Evolutionary conservation across 2,888 invertebrate species (phyloP), one percentile per base, ranked within the genome.

Genomic region (Spodoptera littoralis): DNA sequence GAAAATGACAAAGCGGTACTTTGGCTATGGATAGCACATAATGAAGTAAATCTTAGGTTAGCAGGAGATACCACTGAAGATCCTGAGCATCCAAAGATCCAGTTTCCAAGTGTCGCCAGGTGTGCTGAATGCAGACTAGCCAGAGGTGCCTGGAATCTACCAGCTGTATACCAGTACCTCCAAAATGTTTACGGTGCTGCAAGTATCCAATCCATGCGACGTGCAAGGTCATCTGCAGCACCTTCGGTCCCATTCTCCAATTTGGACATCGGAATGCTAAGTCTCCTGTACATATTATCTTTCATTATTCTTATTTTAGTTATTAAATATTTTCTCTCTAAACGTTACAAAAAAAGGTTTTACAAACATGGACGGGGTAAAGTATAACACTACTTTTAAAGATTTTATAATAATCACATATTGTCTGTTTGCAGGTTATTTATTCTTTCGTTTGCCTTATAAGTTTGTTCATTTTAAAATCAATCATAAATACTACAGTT

Each of bases 1-100:
- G 96, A 96, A 56, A 96, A 96, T 77, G 96, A 97, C 61, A 97
- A 98, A 66, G 96, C 97, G 13, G 96, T 99, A 0, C 90, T 99
- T 46, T 99, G 99, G 99, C 92, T 99, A 27, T 99, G 99, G 99
- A 95, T 95, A 80, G 97, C 98, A 0, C 99, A 99, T 87, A 99
- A 99, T 88, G 96, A 97, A 90, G 99, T 98, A 0, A 99, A 99
- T 89, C 93, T 96, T 73, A 96, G 99, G 76, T 93, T 99, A 30
- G 96, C 97, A 24, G 98, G 98, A 0, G 98, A 99, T 88, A 73
- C 92, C 4, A 98, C 98, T 1, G 99, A 99, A 90, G 99, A 99
- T 93, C 98, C 99, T 0, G 89, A 95, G 58, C 96, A 97, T 90
- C 98, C 98, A 0, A 99, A 99, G 91, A 94, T 97, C 62, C 98